Evolutionary conservation across 2,113 vertebrate species (phyloP).

Genomic region (Tiliqua scincoides): DNA sequence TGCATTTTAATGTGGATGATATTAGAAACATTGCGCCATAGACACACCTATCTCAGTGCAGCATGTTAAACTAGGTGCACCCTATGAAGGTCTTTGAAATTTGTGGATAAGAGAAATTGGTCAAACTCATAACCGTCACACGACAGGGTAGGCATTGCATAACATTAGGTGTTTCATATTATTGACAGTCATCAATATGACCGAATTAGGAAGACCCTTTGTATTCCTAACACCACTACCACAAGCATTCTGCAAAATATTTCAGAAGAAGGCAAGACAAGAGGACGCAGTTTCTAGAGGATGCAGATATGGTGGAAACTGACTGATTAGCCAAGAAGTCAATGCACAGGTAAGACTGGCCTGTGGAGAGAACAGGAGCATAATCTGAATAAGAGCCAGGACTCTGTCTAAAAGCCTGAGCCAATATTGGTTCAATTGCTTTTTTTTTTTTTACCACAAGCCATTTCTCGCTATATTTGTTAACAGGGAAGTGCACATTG

Average conservation of each 20-base stretch:
- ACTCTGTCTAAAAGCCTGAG: neutral
- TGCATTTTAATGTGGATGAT: neutral
- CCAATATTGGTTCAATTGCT: neutral
- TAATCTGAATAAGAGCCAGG: neutral
- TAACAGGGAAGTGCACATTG: neutral
- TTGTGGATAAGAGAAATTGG: neutral
- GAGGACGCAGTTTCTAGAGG: too few species aligned
- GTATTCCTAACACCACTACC: too few species aligned
- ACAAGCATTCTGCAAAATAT: neutral
- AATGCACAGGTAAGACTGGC: neutral
- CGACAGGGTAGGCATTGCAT: neutral
- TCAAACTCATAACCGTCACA: neutral
- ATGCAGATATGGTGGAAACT: neutral
- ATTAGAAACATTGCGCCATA: neutral
- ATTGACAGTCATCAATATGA: neutral
- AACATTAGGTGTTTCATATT: neutral
- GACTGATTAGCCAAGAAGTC: neutral
- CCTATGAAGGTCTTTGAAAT: neutral
- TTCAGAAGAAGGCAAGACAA: neutral
- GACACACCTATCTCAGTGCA: neutral
- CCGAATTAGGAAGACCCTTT: neutral
- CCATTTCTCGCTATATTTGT: neutral
- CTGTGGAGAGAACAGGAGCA: neutral
- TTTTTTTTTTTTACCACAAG: neutral
- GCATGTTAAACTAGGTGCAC: neutral